Evolutionary conservation across 2,888 invertebrate genomes (phyloP).

Genomic region (Rhabditoides inermis): DNA sequence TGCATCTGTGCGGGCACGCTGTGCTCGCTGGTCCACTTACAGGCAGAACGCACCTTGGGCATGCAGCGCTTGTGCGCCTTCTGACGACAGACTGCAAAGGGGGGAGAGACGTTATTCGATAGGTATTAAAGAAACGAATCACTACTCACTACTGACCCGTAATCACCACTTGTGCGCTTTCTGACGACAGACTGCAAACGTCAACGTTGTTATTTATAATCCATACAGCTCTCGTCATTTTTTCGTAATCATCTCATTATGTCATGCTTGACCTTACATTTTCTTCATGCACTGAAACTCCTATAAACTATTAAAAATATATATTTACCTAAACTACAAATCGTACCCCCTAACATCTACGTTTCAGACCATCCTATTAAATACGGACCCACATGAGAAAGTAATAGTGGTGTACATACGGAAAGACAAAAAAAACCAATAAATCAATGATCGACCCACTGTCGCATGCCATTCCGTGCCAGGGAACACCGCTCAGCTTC

Average conservation of each 20-base stretch:
- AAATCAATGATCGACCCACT: slow-evolving; percentile 44
- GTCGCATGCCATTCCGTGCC: slow-evolving; percentile 89
- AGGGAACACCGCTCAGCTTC: slow-evolving; percentile 80
- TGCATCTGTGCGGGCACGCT: slow-evolving; percentile 61
- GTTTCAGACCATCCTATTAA: background rate
- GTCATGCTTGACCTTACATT: background rate
- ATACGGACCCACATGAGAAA: background rate
- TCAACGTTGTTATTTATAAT: too few species aligned
- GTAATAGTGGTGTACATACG: background rate
- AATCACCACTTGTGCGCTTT: slow-evolving; percentile 93
- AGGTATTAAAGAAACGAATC: background rate
- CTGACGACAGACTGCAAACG: slow-evolving; percentile 74
- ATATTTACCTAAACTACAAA: background rate
- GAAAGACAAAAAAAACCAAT: background rate
- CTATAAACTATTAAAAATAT: background rate
- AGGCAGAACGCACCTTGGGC: slow-evolving; percentile 80
- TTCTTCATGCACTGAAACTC: too few species aligned
- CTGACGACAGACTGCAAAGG: slow-evolving; percentile 74
- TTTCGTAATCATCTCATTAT: background rate
- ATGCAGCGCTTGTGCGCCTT: slow-evolving; percentile 93
- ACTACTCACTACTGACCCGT: too few species aligned
- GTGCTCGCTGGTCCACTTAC: slow-evolving; percentile 93
- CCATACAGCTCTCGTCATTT: too few species aligned
- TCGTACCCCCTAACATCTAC: background rate
- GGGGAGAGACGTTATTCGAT: too few species aligned